Evolutionary conservation across 2,113 vertebrate genomes (phyloP).

Genomic region (Okapia johnstoni): DNA sequence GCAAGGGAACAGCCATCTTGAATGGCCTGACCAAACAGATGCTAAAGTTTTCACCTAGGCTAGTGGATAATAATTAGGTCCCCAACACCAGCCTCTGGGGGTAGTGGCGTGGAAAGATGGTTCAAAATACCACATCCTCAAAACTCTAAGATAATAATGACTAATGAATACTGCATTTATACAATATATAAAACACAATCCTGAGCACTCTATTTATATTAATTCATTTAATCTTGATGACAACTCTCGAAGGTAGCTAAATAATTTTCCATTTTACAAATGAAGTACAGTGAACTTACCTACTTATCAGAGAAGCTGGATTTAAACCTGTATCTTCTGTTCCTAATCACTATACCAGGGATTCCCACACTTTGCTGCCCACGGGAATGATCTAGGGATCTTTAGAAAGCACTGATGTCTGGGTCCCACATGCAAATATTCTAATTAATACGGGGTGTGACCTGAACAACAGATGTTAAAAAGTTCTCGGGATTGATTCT

Average conservation of each 20-base stretch:
- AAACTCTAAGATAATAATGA: not conserved
- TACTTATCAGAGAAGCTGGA: not conserved
- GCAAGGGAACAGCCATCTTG: not conserved
- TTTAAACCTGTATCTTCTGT: not conserved
- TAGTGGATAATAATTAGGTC: not conserved
- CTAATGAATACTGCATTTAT: not conserved
- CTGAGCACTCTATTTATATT: not conserved
- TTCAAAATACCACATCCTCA: not conserved
- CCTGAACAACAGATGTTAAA: not conserved
- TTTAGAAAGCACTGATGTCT: not conserved
- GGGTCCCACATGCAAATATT: not conserved
- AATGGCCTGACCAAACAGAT: not conserved
- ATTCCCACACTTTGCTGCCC: not conserved
- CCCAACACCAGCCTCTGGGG: not conserved
- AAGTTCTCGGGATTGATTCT: not conserved
- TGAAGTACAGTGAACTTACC: not conserved
- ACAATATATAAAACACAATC: not conserved
- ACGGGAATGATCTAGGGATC: not conserved
- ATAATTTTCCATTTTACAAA: not conserved
- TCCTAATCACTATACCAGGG: not conserved
- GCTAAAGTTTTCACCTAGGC: not conserved
- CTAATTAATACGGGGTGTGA: not conserved
- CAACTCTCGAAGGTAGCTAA: not conserved
- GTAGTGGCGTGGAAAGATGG: no score
- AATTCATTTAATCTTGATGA: not conserved